Evolutionary conservation across 1,140 invertebrate genomes (phyloP), one percentile per base, ranked within the genome.

Genomic region (Neoseiulus cucumeris): DNA sequence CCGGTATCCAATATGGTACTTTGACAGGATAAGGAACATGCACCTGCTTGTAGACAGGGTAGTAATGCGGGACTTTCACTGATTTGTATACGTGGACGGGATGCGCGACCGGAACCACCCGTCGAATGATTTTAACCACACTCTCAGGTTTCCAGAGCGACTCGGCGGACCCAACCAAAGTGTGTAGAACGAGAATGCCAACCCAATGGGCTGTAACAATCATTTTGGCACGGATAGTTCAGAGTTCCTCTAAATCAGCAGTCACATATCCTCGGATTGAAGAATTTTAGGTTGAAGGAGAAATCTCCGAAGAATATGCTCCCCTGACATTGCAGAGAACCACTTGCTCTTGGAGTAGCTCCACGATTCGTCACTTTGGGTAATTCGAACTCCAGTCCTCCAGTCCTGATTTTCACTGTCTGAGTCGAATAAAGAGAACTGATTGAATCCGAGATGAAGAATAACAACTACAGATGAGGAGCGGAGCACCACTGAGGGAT

Each of bases 1-100:
- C 51, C 4, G 51, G 51, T 59, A 59, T 59, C 51, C 51, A 59
- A 9, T 59, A 59, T n/a, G 51, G 51, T 5, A 59, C 51, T 25
- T 59, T 25, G 14, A 59, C 22, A 17, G 51, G 51, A 25, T 59
- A 59, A 14, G 51, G 51, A 25, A 59, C 22, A 20, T 59, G 51
- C 14, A 59, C 51, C 51, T 25, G 51, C 12, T 59, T 59, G 22
- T 59, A 59, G 17, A 59, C 51, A 14, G 51, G 51, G 9, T 59
- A 59, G 9, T 59, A 59, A 14, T 25, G 51, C 14, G 51, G 51
- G 4, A 59, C 51, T 20, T 25, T 59, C 25, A 59, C 51, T 14
- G 14, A 12, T 25, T 59, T 59, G 33, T 59, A 14, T 2, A 59
- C 51, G 14, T 29, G 14, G 2, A 59, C 51, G 22, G 51, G 51